Percentiles rank a stretch among this genome's conserved stretches.
phyloP scores from a whole-genome alignment of 2,797 vertebrate genomes.

The Semotilus atromaculatus region DNA sequence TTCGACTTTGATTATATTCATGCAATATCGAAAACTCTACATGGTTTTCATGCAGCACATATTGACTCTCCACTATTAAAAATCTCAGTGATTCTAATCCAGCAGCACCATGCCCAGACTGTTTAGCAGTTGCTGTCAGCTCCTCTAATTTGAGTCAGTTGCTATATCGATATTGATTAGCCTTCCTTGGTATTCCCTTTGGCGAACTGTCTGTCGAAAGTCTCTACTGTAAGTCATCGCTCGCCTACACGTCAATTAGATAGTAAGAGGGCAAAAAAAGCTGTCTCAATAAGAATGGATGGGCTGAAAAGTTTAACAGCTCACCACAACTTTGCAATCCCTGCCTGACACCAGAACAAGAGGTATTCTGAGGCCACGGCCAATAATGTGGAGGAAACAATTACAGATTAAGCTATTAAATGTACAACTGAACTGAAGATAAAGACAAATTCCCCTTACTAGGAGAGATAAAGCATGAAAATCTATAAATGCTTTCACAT shows the following conservation, averaged over 20 bases:
- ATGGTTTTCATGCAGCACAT: slow-evolving; percentile 70
- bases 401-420: slow-evolving; percentile 22
- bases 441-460: neutral
- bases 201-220: slow-evolving; percentile 66
- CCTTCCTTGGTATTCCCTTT: slow-evolving; percentile 75
- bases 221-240: slow-evolving; percentile 74
- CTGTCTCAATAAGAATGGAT: slow-evolving; percentile 73
- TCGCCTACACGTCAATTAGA: slow-evolving; percentile 78
- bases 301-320: slow-evolving; percentile 61
- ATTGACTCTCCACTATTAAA: slow-evolving; percentile 75
- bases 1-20: slow-evolving; percentile 69
- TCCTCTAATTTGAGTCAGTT: slow-evolving; percentile 72
- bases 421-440: neutral
- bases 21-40: slow-evolving; percentile 73
- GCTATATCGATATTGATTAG: slow-evolving; percentile 78
- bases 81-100: slow-evolving; percentile 66
- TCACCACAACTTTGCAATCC: slow-evolving; percentile 58
- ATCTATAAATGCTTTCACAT: slow-evolving; percentile 8
- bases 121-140: slow-evolving; percentile 68
- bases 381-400: slow-evolving; percentile 29
- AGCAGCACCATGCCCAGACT: slow-evolving; percentile 66
- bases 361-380: slow-evolving; percentile 35
- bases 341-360: slow-evolving; percentile 2
- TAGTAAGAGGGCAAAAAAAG: slow-evolving; percentile 60
- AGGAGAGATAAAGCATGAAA: neutral